These are phyloP conservation scores for Callocephalon fimbriatum DNA, from an alignment of 2,113 vertebrate species.

Conservation along the genomic window DNA sequence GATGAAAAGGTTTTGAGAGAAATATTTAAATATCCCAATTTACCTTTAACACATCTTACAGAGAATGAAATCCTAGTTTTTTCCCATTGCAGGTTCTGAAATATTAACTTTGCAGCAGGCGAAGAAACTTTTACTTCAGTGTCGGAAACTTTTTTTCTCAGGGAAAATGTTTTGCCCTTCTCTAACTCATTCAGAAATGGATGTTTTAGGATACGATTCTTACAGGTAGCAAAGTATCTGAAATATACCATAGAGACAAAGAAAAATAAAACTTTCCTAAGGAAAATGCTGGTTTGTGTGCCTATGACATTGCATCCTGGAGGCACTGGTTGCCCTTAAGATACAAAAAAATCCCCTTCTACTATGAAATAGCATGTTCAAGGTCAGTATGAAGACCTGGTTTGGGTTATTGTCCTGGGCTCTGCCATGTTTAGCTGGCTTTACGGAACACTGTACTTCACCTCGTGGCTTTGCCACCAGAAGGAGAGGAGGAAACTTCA, in stretches of 20 bases:
- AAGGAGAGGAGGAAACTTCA: not conserved
- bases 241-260: not conserved
- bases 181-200: not conserved
- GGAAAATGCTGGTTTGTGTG: not conserved
- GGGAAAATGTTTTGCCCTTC: not conserved
- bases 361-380: not conserved
- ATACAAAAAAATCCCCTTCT: not conserved
- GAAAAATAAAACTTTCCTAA: not conserved
- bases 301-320: not conserved
- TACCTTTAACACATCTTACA: not conserved
- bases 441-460: not conserved
- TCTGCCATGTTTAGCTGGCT: conserved; percentile 1
- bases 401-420: not conserved
- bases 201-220: not conserved
- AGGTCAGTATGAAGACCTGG: not conserved
- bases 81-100: not conserved
- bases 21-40: not conserved
- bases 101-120: not conserved
- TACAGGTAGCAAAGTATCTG: not conserved
- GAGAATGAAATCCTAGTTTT: not conserved
- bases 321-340: not conserved
- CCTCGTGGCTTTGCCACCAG: not conserved
- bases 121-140: not conserved
- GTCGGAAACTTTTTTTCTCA: not conserved
- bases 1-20: not conserved